Conservation (phyloP, 2,797 vertebrate species). For the Chlorospingus flavigularis region DNA sequence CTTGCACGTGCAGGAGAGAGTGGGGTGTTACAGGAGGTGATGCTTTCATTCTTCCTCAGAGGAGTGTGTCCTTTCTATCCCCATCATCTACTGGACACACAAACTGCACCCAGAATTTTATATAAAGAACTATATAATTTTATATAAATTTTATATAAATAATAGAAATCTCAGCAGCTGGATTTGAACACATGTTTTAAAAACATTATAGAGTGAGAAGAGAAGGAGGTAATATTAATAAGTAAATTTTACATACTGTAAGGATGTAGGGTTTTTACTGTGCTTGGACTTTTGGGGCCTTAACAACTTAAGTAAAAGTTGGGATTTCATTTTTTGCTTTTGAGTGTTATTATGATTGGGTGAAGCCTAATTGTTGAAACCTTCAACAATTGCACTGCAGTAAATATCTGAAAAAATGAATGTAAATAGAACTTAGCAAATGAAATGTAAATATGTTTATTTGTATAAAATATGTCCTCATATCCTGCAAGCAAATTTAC, state of each 20-base stretch:
- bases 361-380: background rate
- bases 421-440: background rate
- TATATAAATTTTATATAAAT: background rate
- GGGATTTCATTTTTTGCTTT: background rate
- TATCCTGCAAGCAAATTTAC: background rate
- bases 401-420: background rate
- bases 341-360: background rate
- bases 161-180: background rate
- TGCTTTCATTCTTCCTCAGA: background rate
- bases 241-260: background rate
- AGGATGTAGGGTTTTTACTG: background rate
- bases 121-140: background rate
- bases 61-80: background rate
- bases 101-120: background rate
- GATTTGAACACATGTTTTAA: background rate
- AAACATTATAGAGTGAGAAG: background rate
- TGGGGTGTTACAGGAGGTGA: fast-evolving
- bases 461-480: background rate
- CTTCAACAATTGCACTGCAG: background rate
- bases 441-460: background rate
- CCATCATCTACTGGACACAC: background rate
- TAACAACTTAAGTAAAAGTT: background rate
- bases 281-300: background rate
- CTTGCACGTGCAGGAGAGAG: background rate
- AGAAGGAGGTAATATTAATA: background rate